A percentile compares a stretch with the other conserved stretches of the same genome.
Evolutionary conservation across 2,113 vertebrate genomes (phyloP).

Genomic region (Rhodinocichla rosea): DNA sequence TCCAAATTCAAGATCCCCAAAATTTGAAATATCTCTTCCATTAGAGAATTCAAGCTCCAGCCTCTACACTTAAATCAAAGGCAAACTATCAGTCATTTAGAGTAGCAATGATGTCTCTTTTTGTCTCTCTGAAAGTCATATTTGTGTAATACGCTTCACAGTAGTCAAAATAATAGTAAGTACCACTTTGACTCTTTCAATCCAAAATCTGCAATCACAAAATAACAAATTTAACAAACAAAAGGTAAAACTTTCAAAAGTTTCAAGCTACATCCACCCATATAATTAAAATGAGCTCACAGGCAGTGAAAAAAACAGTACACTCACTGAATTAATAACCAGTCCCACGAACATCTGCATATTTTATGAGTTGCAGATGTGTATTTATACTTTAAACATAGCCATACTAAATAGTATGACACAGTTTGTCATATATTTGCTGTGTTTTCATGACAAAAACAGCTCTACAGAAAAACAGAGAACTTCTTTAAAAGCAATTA

Average conservation of each 20-base stretch:
- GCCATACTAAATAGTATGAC: not conserved
- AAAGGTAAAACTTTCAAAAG: not conserved
- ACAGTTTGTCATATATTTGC: not conserved
- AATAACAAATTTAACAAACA: not conserved
- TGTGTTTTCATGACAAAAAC: constrained; percentile 28
- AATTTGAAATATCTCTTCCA: not conserved
- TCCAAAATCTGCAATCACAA: not conserved
- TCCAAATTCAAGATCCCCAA: not conserved
- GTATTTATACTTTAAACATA: constrained; percentile 32
- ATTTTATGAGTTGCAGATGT: constrained; percentile 60
- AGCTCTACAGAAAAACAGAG: not conserved
- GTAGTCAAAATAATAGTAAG: not conserved
- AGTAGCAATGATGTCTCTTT: not conserved
- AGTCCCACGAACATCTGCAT: constrained; percentile 23
- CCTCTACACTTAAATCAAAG: not conserved
- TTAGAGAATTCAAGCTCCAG: not conserved
- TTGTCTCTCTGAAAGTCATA: not conserved
- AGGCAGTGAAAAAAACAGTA: not conserved
- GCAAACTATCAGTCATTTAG: not conserved
- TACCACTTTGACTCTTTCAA: not conserved
- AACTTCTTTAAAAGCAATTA: not conserved
- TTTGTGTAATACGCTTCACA: not conserved
- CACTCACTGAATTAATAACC: constrained; percentile 33
- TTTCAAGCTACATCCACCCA: not conserved
- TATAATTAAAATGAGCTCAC: constrained; percentile 15